phyloP scores from a whole-genome alignment of 2,797 vertebrate species.

The Chromobotia macracanthus region DNA sequence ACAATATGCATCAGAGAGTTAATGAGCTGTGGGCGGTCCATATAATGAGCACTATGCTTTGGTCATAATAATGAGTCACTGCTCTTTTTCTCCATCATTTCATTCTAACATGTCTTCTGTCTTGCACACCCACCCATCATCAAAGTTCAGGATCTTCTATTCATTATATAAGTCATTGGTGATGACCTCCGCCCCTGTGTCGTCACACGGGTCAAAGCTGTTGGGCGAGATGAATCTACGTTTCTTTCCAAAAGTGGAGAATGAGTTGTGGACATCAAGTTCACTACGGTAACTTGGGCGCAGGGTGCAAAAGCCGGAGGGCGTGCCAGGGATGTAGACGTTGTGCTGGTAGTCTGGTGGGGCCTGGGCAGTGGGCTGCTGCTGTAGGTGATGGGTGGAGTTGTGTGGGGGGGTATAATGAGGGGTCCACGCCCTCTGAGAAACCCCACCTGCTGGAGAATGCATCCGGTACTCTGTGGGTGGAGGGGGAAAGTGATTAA shows the following conservation, averaged over 20 bases:
- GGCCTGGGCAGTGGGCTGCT: constrained; percentile 72
- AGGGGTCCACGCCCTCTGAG: constrained; percentile 83
- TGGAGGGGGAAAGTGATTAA: constrained; percentile 22
- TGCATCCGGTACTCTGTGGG: constrained; percentile 84
- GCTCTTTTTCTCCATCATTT: neutral
- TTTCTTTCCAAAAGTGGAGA: constrained; percentile 93
- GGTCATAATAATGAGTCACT: constrained; percentile 35
- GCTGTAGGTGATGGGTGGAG: constrained; percentile 56
- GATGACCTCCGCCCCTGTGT: constrained; percentile 78
- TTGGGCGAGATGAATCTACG: constrained; percentile 82
- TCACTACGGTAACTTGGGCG: constrained; percentile 79
- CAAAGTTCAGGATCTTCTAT: constrained; percentile 45
- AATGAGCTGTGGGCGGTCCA: neutral
- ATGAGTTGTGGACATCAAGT: constrained; percentile 86
- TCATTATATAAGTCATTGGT: constrained; percentile 87
- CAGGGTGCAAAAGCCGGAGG: constrained; percentile 81
- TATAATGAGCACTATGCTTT: constrained; percentile 49
- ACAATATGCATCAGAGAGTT: constrained; percentile 5
- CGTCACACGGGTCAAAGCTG: constrained; percentile 79
- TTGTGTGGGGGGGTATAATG: constrained; percentile 82
- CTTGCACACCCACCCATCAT: neutral
- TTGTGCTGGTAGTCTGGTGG: constrained; percentile 92
- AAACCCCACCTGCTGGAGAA: constrained; percentile 70
- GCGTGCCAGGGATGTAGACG: constrained; percentile 89
- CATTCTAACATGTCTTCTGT: neutral